These are phyloP conservation scores for Dendrolimus pini DNA, from an alignment of 2,888 invertebrate species.

Conservation along the genomic window DNA sequence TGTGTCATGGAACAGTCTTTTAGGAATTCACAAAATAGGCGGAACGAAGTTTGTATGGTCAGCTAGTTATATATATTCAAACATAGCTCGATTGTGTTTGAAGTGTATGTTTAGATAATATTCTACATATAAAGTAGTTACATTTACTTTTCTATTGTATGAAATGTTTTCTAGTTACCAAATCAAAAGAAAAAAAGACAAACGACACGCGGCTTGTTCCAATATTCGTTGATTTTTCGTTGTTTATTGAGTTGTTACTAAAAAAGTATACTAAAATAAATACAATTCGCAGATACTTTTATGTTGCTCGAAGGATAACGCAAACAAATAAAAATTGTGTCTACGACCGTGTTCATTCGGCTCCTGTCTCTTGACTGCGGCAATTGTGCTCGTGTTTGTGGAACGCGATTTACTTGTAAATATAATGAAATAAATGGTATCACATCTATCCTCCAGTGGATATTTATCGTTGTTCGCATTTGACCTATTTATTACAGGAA, in stretches of 20 bases:
- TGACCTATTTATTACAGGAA: no score
- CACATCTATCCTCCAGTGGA: not conserved
- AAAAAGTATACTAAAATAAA: constrained; percentile 54
- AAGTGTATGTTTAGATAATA: no score
- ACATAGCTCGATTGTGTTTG: no score
- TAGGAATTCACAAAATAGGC: no score
- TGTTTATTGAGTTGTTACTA: constrained; percentile 67
- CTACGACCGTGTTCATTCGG: constrained; percentile 24
- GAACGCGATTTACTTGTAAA: constrained; percentile 13
- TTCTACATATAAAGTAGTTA: no score
- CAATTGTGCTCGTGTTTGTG: constrained; percentile 18
- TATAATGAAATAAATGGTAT: constrained; percentile 3
- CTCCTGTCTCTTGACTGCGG: constrained; percentile 13
- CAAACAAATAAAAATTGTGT: constrained; percentile 59
- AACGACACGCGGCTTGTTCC: constrained; percentile 20
- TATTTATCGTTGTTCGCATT: constrained; percentile 3
- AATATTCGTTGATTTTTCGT: constrained; percentile 62
- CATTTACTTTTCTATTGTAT: no score
- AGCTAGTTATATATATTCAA: no score
- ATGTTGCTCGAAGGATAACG: constrained; percentile 46
- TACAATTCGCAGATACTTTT: constrained; percentile 57
- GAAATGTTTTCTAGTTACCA: no score
- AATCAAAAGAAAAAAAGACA: not conserved
- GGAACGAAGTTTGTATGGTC: no score
- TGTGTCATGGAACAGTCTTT: no score